Percentiles rank a stretch among this genome's conserved stretches.
phyloP scores from a whole-genome alignment of 2,797 vertebrate genomes.

The Ceyx erithaca region DNA sequence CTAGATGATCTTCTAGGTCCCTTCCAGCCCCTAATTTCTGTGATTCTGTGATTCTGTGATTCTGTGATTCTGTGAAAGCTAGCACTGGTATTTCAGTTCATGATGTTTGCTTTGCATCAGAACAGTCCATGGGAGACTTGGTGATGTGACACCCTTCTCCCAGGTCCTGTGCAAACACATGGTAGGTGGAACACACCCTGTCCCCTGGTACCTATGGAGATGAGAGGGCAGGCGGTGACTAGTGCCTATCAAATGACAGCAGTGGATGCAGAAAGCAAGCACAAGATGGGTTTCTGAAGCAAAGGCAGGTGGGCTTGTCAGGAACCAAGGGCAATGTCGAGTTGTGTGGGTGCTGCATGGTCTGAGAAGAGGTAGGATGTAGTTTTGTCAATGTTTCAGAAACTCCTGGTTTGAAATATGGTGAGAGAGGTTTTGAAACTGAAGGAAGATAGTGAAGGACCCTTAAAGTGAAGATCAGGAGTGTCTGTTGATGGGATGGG shows the following conservation, averaged over 20 bases:
- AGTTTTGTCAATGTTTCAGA: not conserved
- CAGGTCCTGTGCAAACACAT: not conserved
- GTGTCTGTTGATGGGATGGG: not conserved
- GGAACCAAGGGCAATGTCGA: not conserved
- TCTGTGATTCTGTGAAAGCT: no score
- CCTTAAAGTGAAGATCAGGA: not conserved
- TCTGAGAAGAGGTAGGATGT: not conserved
- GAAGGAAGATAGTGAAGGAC: not conserved
- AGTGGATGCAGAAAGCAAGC: not conserved
- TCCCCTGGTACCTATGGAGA: fast-evolving
- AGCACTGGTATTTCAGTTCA: not conserved
- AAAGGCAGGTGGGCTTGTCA: not conserved
- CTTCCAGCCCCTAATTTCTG: no score
- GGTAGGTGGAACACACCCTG: not conserved
- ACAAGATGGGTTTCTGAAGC: not conserved
- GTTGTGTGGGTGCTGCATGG: not conserved
- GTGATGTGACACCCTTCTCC: not conserved
- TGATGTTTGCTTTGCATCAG: not conserved
- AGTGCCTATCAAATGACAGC: not conserved
- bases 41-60: no score
- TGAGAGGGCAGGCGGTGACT: not conserved
- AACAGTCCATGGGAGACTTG: not conserved
- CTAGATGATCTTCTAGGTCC: no score
- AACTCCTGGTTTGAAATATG: not conserved
- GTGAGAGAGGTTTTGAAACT: not conserved